Evolutionary conservation across 2,797 vertebrate genomes (phyloP).

Genomic region (Oreochromis grahami): DNA sequence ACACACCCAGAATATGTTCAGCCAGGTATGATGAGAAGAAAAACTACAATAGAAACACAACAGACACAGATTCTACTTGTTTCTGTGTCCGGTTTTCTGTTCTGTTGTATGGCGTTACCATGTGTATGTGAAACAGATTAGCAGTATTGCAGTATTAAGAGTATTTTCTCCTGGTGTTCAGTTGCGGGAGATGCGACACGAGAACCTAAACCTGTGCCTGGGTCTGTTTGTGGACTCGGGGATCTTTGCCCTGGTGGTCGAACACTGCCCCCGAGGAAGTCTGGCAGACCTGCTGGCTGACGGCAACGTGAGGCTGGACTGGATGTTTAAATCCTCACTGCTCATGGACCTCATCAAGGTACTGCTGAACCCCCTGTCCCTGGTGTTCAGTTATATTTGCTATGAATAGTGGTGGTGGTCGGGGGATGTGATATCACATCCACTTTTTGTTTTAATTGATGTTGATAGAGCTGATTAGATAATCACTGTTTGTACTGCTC

Average conservation of each 20-base stretch:
- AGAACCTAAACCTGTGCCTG: slow-evolving; percentile 85
- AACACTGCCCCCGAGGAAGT: slow-evolving; percentile 85
- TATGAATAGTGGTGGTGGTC: fast-evolving
- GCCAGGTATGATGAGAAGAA: slow-evolving; percentile 9
- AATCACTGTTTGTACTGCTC: neutral
- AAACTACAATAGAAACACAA: neutral
- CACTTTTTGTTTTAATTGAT: neutral
- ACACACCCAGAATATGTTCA: slow-evolving; percentile 51
- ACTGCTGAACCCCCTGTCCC: fast-evolving
- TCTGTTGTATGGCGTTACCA: fast-evolving
- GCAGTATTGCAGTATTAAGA: neutral
- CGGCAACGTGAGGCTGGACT: slow-evolving; percentile 82
- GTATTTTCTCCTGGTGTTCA: slow-evolving; percentile 19
- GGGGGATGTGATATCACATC: neutral
- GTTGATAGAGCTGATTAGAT: neutral
- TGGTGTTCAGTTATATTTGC: neutral
- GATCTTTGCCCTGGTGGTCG: slow-evolving; percentile 82
- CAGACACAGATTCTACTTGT: neutral
- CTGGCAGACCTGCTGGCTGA: slow-evolving; percentile 84
- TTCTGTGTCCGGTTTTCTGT: neutral
- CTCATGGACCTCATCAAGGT: slow-evolving; percentile 89
- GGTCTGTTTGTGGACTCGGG: slow-evolving; percentile 83
- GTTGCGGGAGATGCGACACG: slow-evolving; percentile 84
- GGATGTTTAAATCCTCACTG: slow-evolving; percentile 90
- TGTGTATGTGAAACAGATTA: neutral